Evolutionary conservation across 2,888 invertebrate genomes (phyloP).

Genomic region (Seira sanloemensis): DNA sequence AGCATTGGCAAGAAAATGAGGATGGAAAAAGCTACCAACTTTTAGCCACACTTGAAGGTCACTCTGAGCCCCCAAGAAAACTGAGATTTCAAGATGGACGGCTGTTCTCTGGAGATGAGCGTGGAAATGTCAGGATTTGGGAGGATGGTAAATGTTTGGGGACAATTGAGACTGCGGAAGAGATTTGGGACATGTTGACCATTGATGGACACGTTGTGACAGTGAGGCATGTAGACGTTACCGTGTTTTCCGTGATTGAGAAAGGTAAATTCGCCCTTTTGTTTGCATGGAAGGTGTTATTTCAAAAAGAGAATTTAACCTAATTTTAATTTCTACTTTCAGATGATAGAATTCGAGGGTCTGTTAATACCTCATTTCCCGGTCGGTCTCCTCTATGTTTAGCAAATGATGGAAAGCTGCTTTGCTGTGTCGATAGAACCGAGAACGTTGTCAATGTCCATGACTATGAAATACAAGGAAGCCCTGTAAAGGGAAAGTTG

Average conservation of each 20-base stretch:
- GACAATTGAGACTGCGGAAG: constrained; percentile 79
- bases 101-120: constrained; percentile 81
- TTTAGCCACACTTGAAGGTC: constrained; percentile 59
- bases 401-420: constrained; percentile 76
- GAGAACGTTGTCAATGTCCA: constrained; percentile 80
- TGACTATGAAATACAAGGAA: constrained; percentile 76
- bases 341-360: constrained; percentile 51
- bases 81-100: constrained; percentile 75
- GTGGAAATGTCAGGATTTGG: constrained; percentile 81
- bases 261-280: constrained; percentile 74
- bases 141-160: constrained; percentile 78
- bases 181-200: constrained; percentile 81
- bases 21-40: constrained; percentile 34
- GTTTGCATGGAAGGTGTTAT: not conserved
- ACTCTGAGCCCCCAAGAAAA: constrained; percentile 73
- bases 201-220: constrained; percentile 79
- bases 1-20: constrained; percentile 58
- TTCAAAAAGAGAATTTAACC: too few relatives aligned
- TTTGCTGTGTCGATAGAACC: constrained; percentile 78
- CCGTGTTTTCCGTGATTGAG: constrained; percentile 80
- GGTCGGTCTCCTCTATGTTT: constrained; percentile 78
- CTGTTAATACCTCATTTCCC: constrained; percentile 75
- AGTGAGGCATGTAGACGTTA: constrained; percentile 81
- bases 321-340: too few relatives aligned
- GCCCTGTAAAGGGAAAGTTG: constrained; percentile 62